Percentiles rank a stretch among this genome's conserved stretches.
These are phyloP conservation scores for Chlamydotis undulata DNA, from an alignment of 2,113 vertebrate species.

Conservation along the genomic window DNA sequence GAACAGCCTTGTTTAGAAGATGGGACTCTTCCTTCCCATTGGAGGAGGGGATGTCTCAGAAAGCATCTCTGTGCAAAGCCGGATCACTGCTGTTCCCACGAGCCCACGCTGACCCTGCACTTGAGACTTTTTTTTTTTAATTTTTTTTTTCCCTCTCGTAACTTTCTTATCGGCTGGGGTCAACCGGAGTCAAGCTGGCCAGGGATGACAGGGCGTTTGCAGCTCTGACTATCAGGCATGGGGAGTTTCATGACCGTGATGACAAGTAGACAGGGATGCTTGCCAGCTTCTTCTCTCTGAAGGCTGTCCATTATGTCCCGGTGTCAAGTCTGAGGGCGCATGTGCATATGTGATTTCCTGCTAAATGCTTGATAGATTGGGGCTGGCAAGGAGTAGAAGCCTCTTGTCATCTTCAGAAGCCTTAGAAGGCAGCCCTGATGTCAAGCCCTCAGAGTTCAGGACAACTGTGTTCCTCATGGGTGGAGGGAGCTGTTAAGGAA, in stretches of 20 bases:
- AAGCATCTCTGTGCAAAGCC: not conserved
- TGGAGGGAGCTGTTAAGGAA: not conserved
- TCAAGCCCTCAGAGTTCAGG: not conserved
- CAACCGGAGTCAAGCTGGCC: not conserved
- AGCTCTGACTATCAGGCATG: not conserved
- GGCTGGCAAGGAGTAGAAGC: not conserved
- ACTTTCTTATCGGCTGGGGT: slow-evolving; percentile 21
- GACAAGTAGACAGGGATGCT: not conserved
- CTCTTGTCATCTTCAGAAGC: not conserved
- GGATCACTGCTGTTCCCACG: slow-evolving; percentile 32
- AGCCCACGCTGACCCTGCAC: not conserved
- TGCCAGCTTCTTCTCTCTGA: not conserved
- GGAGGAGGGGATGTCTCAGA: not conserved
- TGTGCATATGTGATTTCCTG: not conserved
- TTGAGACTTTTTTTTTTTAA: not conserved
- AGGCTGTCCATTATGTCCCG: not conserved
- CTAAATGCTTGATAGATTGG: accelerated
- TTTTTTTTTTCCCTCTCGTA: not conserved
- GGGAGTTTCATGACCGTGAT: not conserved
- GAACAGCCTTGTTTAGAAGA: not conserved
- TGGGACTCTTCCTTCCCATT: not conserved
- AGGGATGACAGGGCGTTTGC: not conserved
- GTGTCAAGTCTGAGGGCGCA: not conserved
- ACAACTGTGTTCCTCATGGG: accelerated
- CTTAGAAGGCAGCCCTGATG: not conserved